A percentile compares a stretch with the other conserved stretches of the same genome.
phyloP scores from a whole-genome alignment of 2,797 vertebrate genomes.

The Hydrolagus colliei region DNA sequence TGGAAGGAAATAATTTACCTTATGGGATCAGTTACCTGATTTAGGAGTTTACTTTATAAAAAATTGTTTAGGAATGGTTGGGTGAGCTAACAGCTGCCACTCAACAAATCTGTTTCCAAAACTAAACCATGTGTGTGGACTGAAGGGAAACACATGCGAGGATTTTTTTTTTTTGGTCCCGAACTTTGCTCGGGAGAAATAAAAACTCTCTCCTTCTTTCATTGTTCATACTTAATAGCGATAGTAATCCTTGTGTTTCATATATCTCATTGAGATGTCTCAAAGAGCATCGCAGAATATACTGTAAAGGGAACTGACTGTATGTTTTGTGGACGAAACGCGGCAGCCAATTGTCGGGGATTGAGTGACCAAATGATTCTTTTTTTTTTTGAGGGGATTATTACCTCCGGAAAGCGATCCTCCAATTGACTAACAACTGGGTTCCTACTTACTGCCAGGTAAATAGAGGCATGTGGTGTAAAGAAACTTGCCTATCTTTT shows the following conservation, averaged over 20 bases:
- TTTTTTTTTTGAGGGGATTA: no score
- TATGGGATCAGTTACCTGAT: slow-evolving; percentile 76
- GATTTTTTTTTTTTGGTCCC: background rate
- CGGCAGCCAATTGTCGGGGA: no score
- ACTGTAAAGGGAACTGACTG: background rate
- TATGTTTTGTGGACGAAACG: background rate
- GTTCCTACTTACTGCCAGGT: no score
- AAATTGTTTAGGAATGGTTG: slow-evolving; percentile 57
- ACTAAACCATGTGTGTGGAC: slow-evolving; percentile 31
- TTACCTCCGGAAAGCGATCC: no score
- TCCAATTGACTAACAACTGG: no score
- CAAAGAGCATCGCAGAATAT: no score
- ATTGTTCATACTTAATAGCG: no score
- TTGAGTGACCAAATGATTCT: no score
- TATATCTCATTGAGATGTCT: no score
- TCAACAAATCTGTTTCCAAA: slow-evolving; percentile 28
- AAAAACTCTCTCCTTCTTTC: slow-evolving; percentile 24
- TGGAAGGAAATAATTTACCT: slow-evolving; percentile 75
- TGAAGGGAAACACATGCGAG: slow-evolving; percentile 9
- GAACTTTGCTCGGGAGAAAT: background rate
- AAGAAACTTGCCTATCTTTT: no score
- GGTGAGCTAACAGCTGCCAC: slow-evolving; percentile 24
- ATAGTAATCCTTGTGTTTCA: no score
- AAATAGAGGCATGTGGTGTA: no score
- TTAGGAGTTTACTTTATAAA: slow-evolving; percentile 76